Conservation (phyloP, 2,888 invertebrate species). For the Bedellia somnulentella region DNA sequence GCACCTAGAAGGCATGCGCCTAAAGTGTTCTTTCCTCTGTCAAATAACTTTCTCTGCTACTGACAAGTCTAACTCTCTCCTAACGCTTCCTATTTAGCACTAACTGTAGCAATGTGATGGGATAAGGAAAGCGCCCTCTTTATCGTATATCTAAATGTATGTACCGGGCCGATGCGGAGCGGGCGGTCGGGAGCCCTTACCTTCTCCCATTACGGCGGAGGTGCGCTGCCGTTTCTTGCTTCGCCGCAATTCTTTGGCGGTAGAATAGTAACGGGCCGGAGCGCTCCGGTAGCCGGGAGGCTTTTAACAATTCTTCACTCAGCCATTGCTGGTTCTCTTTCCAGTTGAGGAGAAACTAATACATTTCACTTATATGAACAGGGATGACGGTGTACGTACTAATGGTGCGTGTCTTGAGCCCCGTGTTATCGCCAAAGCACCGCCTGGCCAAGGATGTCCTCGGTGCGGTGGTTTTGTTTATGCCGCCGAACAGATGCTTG, state of each 20-base stretch:
- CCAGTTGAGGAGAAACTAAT: conserved; percentile 17
- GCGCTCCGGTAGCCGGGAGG: conserved; percentile 32
- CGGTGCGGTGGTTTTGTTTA: conserved; percentile 88
- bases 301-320: conserved; percentile 54
- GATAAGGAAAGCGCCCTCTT: conserved; percentile 77
- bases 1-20: conserved; percentile 48
- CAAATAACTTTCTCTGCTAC: conserved; percentile 47
- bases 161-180: conserved; percentile 47
- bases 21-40: conserved; percentile 23
- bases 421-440: conserved; percentile 76
- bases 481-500: conserved; percentile 91
- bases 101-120: conserved; percentile 63
- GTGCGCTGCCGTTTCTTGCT: conserved; percentile 55
- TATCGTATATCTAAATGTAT: conserved; percentile 31
- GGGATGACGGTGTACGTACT: conserved; percentile 38
- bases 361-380: too few species aligned
- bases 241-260: conserved; percentile 42
- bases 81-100: conserved; percentile 52
- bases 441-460: conserved; percentile 85
- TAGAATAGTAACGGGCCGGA: conserved; percentile 31
- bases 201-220: conserved; percentile 64
- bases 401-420: conserved; percentile 70
- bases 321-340: conserved; percentile 27
- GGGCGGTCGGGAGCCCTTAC: conserved; percentile 58
- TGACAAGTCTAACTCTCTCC: conserved; percentile 37